phyloP scores from a whole-genome alignment of 2,888 invertebrate species.

The Hypomecis punctinalis region DNA sequence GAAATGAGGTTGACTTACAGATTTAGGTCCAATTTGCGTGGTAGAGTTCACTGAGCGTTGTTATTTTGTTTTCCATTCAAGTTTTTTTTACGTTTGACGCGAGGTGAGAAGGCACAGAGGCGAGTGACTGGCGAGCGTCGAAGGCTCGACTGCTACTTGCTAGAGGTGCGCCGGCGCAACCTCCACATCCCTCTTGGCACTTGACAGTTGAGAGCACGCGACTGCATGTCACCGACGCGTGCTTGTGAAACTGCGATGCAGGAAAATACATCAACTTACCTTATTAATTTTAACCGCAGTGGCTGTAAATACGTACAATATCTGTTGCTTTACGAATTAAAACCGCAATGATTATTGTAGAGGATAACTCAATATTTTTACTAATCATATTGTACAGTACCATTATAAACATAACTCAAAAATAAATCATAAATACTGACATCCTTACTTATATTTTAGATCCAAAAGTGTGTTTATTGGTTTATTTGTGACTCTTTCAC shows the following conservation, averaged over 20 bases:
- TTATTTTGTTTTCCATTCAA: slow-evolving; percentile 48
- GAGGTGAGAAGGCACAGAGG: slow-evolving; percentile 45
- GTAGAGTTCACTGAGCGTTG: slow-evolving; percentile 13
- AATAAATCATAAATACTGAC: too few species aligned
- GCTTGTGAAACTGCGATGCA: slow-evolving; percentile 3
- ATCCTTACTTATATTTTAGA: too few species aligned
- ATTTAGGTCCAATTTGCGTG: slow-evolving; percentile 7
- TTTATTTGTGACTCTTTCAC: too few species aligned
- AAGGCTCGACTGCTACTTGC: slow-evolving; percentile 58
- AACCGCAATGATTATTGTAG: too few species aligned
- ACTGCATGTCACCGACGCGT: slow-evolving; percentile 23
- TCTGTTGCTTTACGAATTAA: too few species aligned
- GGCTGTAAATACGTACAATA: too few species aligned
- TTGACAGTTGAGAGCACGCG: slow-evolving; percentile 35
- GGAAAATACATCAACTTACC: not conserved
- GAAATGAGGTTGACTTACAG: slow-evolving; percentile 26
- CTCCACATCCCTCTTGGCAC: slow-evolving; percentile 50
- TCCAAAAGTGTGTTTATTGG: too few species aligned
- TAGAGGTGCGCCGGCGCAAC: slow-evolving; percentile 57
- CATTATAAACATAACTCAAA: too few species aligned
- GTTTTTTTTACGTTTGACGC: slow-evolving; percentile 39
- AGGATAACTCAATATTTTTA: too few species aligned
- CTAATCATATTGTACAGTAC: too few species aligned
- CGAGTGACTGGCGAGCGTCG: slow-evolving; percentile 55
- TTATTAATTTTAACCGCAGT: too few species aligned